These are phyloP conservation scores for Andrena haemorrhoa DNA, from an alignment of 2,888 invertebrate genomes.

Conservation along the genomic window DNA sequence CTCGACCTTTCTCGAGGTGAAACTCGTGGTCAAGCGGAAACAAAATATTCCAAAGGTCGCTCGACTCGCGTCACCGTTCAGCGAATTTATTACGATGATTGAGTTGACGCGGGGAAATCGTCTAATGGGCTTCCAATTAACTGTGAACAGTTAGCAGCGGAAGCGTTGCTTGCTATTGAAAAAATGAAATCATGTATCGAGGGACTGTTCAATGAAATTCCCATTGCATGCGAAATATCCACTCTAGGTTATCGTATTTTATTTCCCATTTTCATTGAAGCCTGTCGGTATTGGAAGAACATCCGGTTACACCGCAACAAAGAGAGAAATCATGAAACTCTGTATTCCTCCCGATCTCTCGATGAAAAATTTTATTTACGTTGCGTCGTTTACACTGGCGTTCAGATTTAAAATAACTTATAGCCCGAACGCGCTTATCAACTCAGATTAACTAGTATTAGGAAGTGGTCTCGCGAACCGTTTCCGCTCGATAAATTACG, in stretches of 20 bases:
- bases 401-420: constrained; percentile 32
- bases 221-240: background rate
- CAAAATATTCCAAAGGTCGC: constrained; percentile 9
- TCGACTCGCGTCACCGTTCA: constrained; percentile 19
- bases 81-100: constrained; percentile 17
- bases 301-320: background rate
- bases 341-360: background rate
- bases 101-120: constrained; percentile 22
- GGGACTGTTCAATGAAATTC: background rate
- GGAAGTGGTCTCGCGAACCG: constrained; percentile 19
- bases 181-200: background rate
- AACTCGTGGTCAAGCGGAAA: background rate
- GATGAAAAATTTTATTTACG: constrained; percentile 25
- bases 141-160: constrained; percentile 14
- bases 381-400: background rate
- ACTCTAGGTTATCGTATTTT: background rate
- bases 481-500: constrained; percentile 25
- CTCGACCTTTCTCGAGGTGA: background rate
- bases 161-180: background rate
- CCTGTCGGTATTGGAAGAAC: background rate
- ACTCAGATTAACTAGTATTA: constrained; percentile 29
- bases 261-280: background rate
- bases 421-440: constrained; percentile 28
- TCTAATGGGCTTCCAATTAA: constrained; percentile 54
- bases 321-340: background rate